Evolutionary conservation across 2,113 vertebrate species (phyloP), one percentile per base, ranked within the genome.

Genomic region (Cyanoderma ruficeps): DNA sequence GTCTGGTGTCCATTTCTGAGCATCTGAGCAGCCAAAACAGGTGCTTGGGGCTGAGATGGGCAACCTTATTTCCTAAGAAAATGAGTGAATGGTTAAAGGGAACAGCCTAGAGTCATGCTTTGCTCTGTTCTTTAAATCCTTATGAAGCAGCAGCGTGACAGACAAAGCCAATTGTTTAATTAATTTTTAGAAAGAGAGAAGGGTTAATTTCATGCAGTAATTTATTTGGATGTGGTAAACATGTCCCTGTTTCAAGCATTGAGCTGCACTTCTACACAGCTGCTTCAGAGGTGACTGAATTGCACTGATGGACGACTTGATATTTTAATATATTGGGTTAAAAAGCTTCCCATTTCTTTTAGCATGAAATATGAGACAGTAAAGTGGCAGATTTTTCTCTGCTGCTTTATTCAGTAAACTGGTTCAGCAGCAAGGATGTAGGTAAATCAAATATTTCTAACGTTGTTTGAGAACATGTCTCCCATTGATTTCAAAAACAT

Each of bases 361-460:
- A 81, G 35, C 31, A 53, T 74, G 85, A 86, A 91, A 86, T 78
- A 82, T 87, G 82, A 52, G 76, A 69, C 61, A 30, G 53, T 55
- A 35, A 94, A 90, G 77, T 79, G 17, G 42, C 41, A 91, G 46
- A 70, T 80, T 84, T n/a, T 65, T 56, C 63, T 95, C 83, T 82
- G 27, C 33, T 83, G 37, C 35, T 95, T 96, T 93, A 71, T 69
- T 92, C 55, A 89, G 78, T 31, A 68, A 94, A 77, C 79, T 91
- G 41, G 55, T 90, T 91, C 78, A 49, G 56, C 72, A 47, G 76
- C 57, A 79, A 96, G 72, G 68, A 91, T 77, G 50, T 86, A 65
- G 93, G 79, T 64, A 81, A 95, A 97, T 94, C 59, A 96, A 96
- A 95, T 94, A 91, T 91, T 95, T 96, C 92, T 89, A 88, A 70